A percentile compares a stretch with the other conserved stretches of the same genome.
These are phyloP conservation scores for Drosophila albomicans DNA, from an alignment of 1,140 invertebrate species.

Conservation along the genomic window DNA sequence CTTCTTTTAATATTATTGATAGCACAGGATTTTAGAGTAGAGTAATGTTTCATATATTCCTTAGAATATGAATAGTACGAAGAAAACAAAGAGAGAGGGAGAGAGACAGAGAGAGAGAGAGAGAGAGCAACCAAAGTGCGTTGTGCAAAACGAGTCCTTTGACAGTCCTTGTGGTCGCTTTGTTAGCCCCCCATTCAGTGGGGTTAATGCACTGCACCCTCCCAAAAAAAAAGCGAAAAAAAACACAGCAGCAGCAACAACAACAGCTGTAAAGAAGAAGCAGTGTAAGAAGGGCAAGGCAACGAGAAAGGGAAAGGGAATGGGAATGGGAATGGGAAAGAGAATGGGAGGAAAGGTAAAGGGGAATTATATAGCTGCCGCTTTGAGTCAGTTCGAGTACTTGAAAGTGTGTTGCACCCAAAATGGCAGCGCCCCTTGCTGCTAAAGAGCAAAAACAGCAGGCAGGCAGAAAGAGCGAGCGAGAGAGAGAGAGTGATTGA, in stretches of 20 bases:
- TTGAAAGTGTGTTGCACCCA: slow-evolving; percentile 77
- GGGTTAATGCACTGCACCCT: slow-evolving; percentile 58
- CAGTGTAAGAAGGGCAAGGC: background rate
- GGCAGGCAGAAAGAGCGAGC: background rate
- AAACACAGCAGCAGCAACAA: background rate
- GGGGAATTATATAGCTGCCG: slow-evolving; percentile 44
- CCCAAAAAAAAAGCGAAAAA: slow-evolving; percentile 41
- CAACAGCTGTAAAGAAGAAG: slow-evolving; percentile 28
- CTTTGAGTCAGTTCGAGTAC: slow-evolving; percentile 72
- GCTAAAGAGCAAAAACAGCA: slow-evolving; percentile 29
- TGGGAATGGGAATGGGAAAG: background rate
- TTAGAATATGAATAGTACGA: background rate
- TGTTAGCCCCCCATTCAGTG: slow-evolving; percentile 27
- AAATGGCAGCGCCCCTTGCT: slow-evolving; percentile 41
- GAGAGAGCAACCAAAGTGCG: slow-evolving; percentile 5
- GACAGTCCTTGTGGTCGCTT: slow-evolving; percentile 17
- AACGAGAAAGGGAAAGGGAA: background rate
- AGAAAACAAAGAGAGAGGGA: background rate
- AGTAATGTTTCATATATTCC: no score
- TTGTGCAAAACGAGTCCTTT: background rate
- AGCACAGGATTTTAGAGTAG: no score
- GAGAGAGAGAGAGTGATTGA: background rate
- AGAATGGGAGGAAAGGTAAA: slow-evolving; percentile 17
- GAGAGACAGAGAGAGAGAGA: no score
- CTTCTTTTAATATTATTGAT: no score